Percentiles rank a stretch among this genome's conserved stretches.
Evolutionary conservation across 1,140 invertebrate species (phyloP).

Genomic region (Danaus plexippus): DNA sequence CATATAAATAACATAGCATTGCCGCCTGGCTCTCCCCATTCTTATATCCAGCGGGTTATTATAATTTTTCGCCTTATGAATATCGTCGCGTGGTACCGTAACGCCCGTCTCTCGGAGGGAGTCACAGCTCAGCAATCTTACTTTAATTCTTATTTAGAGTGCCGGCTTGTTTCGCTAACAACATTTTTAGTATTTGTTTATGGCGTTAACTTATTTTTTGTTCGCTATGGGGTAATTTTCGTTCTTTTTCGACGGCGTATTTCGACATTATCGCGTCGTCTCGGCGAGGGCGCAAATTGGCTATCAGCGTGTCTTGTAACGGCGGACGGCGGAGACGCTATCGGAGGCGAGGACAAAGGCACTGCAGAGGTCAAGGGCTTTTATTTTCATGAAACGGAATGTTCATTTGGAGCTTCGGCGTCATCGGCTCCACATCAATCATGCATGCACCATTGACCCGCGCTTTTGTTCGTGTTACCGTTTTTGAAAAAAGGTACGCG

Average conservation of each 20-base stretch:
- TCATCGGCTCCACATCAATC: slow-evolving; percentile 64
- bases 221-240: slow-evolving; percentile 50
- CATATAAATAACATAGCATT: slow-evolving; percentile 42
- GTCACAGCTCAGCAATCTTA: slow-evolving; percentile 67
- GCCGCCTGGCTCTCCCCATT: slow-evolving; percentile 43
- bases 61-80: slow-evolving; percentile 70
- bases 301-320: slow-evolving; percentile 22
- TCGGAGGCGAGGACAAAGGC: slow-evolving; percentile 3
- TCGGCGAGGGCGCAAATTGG: slow-evolving; percentile 41
- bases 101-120: slow-evolving; percentile 41
- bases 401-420: slow-evolving; percentile 47
- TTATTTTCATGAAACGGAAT: slow-evolving; percentile 52
- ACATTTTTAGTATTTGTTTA: slow-evolving; percentile 70
- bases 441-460: slow-evolving; percentile 64
- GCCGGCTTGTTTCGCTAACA: slow-evolving; percentile 63
- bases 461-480: slow-evolving; percentile 65
- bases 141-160: slow-evolving; percentile 70
- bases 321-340: slow-evolving; percentile 1
- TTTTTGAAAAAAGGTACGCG: slow-evolving; percentile 63
- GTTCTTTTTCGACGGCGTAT: slow-evolving; percentile 44
- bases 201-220: slow-evolving; percentile 47
- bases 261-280: slow-evolving; percentile 34
- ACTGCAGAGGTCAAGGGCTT: slow-evolving; percentile 50
- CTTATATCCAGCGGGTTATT: slow-evolving; percentile 62
- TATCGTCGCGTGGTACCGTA: slow-evolving; percentile 49